Evolutionary conservation across 2,888 invertebrate genomes (phyloP).

Genomic region (Mythimna impura): DNA sequence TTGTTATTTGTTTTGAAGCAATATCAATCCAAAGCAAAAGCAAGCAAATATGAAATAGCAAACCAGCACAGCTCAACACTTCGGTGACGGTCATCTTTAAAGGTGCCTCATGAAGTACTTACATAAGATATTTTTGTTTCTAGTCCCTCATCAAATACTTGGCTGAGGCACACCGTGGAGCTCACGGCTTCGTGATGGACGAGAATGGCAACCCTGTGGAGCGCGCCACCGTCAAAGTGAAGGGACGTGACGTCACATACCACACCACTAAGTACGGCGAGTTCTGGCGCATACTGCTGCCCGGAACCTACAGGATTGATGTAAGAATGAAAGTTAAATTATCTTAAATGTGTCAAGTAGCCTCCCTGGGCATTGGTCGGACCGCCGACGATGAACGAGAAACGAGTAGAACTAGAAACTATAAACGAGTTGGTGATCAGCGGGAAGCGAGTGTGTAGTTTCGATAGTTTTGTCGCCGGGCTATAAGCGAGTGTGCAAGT

Average conservation of each 20-base stretch:
- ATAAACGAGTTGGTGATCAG: too few species aligned
- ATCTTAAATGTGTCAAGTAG: too few species aligned
- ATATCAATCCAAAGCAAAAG: neutral
- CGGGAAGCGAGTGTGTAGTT: too few species aligned
- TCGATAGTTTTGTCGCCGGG: too few species aligned
- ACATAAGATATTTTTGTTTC: conserved; percentile 56
- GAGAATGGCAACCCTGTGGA: conserved; percentile 94
- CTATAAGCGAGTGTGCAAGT: too few species aligned
- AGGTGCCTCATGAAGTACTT: conserved; percentile 10
- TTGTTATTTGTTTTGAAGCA: neutral
- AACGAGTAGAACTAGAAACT: too few species aligned
- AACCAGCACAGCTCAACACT: neutral
- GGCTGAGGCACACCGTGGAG: conserved; percentile 96
- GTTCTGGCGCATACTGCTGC: conserved; percentile 97
- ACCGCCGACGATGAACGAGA: too few species aligned
- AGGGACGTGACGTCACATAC: conserved; percentile 95
- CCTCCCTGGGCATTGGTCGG: too few species aligned
- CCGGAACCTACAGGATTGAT: conserved; percentile 96
- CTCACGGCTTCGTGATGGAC: conserved; percentile 96
- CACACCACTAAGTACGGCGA: conserved; percentile 97
- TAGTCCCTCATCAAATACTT: conserved; percentile 95
- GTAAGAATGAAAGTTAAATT: conserved; percentile 82
- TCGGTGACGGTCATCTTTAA: neutral
- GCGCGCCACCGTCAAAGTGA: conserved; percentile 94
- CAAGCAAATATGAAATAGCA: neutral